These are phyloP conservation scores for Xenopus laevis DNA, from an alignment of 2,113 vertebrate species.

Conservation along the genomic window DNA sequence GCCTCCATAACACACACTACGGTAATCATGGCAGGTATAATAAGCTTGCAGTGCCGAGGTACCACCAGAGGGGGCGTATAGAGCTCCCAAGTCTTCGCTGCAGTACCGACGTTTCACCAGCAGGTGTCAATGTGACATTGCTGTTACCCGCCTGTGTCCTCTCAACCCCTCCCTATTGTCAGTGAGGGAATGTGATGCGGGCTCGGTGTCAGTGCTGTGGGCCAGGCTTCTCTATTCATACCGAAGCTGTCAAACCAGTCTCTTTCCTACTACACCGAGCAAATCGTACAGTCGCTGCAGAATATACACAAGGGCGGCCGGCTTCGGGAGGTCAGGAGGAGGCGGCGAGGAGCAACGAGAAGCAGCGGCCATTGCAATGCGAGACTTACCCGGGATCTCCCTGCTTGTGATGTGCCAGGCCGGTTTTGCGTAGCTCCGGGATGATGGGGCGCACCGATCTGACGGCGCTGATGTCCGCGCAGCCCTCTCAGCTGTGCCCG, in stretches of 20 bases:
- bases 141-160: background rate
- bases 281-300: slow-evolving; percentile 9
- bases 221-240: slow-evolving; percentile 45
- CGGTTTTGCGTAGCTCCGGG: slow-evolving; percentile 3
- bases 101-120: background rate
- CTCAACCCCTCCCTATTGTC: slow-evolving; percentile 29
- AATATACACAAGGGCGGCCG: background rate
- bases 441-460: slow-evolving; percentile 27
- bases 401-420: background rate
- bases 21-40: no score
- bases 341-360: background rate
- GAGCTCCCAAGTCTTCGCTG: background rate
- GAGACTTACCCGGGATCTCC: background rate
- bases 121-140: slow-evolving; percentile 3
- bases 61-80: background rate
- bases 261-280: background rate
- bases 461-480: background rate
- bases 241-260: slow-evolving; percentile 44
- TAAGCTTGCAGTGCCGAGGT: background rate
- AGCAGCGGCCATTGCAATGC: slow-evolving; percentile 1
- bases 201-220: slow-evolving; percentile 34
- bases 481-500: slow-evolving; percentile 4
- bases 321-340: background rate
- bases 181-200: slow-evolving; percentile 46
- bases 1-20: no score